Percentiles rank a stretch among this genome's conserved stretches.
Conservation (phyloP, 2,888 invertebrate genomes). For the Caenorhabditis uteleia region DNA sequence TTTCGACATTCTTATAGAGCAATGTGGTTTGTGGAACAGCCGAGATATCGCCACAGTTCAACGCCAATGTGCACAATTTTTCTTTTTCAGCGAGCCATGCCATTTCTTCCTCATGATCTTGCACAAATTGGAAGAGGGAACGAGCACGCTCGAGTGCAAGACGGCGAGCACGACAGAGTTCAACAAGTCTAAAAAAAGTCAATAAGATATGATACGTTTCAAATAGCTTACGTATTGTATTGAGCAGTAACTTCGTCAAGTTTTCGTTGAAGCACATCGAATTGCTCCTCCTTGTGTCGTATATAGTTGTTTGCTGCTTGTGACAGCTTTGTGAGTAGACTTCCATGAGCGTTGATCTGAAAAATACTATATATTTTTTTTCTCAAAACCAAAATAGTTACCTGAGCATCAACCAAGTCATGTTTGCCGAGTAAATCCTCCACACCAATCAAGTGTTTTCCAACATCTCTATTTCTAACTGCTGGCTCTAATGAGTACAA, state of each 20-base stretch:
- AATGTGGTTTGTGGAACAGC: slow-evolving; percentile 83
- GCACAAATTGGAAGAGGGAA: slow-evolving; percentile 88
- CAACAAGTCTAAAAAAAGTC: slow-evolving; percentile 75
- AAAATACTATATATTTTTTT: neutral
- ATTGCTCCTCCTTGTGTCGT: slow-evolving; percentile 72
- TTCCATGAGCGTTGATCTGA: slow-evolving; percentile 63
- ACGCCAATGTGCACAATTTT: slow-evolving; percentile 85
- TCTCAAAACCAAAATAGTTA: too few species aligned
- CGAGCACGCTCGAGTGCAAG: slow-evolving; percentile 86
- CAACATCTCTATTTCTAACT: slow-evolving; percentile 77
- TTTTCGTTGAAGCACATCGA: slow-evolving; percentile 77
- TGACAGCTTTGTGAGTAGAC: slow-evolving; percentile 58
- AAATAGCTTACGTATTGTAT: slow-evolving; percentile 74
- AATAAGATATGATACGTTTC: too few species aligned
- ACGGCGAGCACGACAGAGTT: slow-evolving; percentile 81
- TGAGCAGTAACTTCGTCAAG: slow-evolving; percentile 81
- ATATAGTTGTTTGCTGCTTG: slow-evolving; percentile 57
- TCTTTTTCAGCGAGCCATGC: slow-evolving; percentile 95
- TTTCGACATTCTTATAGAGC: slow-evolving; percentile 73
- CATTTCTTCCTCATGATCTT: slow-evolving; percentile 96
- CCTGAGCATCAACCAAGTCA: slow-evolving; percentile 84
- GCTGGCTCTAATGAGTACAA: slow-evolving; percentile 79
- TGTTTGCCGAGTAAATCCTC: slow-evolving; percentile 94
- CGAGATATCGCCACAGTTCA: slow-evolving; percentile 88
- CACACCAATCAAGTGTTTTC: slow-evolving; percentile 89